A percentile compares a stretch with the other conserved stretches of the same genome.
Conservation (phyloP, 1,140 invertebrate genomes). For the Luehdorfia chinensis region DNA sequence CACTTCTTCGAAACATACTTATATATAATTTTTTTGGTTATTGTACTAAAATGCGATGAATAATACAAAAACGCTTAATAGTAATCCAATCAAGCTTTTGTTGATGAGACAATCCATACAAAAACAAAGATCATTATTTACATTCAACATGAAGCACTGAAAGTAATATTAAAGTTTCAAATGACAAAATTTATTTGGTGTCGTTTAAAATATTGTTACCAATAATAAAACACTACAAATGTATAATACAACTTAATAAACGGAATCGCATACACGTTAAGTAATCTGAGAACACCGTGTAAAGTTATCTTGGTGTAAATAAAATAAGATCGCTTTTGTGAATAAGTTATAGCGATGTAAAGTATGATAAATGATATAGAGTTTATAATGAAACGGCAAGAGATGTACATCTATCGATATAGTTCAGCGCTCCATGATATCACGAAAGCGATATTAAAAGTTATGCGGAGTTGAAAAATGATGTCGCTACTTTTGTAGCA, state of each 20-base stretch:
- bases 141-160: background rate
- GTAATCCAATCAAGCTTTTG: no score
- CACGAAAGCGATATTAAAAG: constrained; percentile 39
- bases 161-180: constrained; percentile 6
- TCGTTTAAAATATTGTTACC: constrained; percentile 69
- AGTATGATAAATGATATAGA: constrained; percentile 73
- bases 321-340: constrained; percentile 64
- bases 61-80: no score
- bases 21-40: no score
- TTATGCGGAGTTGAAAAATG: constrained; percentile 32
- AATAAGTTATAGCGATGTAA: constrained; percentile 75
- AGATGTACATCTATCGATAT: constrained; percentile 45
- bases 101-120: no score
- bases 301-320: constrained; percentile 59
- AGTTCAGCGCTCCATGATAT: constrained; percentile 29
- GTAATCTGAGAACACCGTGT: constrained; percentile 68
- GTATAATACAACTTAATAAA: constrained; percentile 52
- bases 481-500: constrained; percentile 42
- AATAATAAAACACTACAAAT: constrained; percentile 64
- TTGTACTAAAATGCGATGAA: no score
- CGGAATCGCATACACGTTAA: constrained; percentile 61
- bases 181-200: constrained; percentile 39
- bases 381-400: constrained; percentile 69
- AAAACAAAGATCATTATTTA: no score
- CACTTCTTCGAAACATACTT: no score